A percentile compares a stretch with the other conserved stretches of the same genome.
These are phyloP conservation scores for Parotocinclus haroldoi DNA, from an alignment of 2,797 vertebrate genomes.

Conservation along the genomic window DNA sequence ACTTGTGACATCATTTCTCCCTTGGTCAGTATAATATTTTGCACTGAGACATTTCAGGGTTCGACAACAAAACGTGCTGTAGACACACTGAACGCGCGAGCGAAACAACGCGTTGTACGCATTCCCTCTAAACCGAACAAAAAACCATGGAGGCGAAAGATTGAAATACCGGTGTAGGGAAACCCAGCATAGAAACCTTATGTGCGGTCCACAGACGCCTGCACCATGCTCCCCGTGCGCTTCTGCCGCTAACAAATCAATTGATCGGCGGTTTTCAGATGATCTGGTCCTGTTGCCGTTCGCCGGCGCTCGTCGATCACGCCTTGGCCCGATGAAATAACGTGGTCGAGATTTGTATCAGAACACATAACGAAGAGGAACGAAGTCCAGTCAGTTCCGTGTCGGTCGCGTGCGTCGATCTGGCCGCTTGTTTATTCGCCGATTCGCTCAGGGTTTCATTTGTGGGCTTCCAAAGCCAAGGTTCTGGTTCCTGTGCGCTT, in stretches of 20 bases:
- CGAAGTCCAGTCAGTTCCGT: not conserved
- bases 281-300: slow-evolving; percentile 26
- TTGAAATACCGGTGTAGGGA: not conserved
- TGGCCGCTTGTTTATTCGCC: slow-evolving; percentile 32
- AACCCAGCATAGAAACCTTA: slow-evolving; percentile 17
- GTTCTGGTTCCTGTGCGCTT: slow-evolving; percentile 33
- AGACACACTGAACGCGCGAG: too few species aligned
- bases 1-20: too few species aligned
- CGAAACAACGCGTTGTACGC: not conserved
- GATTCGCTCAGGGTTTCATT: slow-evolving; percentile 21
- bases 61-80: too few species aligned
- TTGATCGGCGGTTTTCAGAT: slow-evolving; percentile 26
- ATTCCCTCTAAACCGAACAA: not conserved
- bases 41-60: too few species aligned
- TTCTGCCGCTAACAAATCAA: slow-evolving; percentile 22
- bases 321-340: slow-evolving; percentile 8
- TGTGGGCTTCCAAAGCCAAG: slow-evolving; percentile 16
- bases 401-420: not conserved
- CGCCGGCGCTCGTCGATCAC: not conserved
- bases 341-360: not conserved
- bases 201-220: slow-evolving; percentile 26
- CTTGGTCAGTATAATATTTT: too few species aligned
- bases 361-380: not conserved
- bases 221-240: slow-evolving; percentile 34
- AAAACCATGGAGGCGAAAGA: not conserved